These are phyloP conservation scores for Chymomyza caudatula DNA, from an alignment of 2,888 invertebrate species.

Conservation along the genomic window DNA sequence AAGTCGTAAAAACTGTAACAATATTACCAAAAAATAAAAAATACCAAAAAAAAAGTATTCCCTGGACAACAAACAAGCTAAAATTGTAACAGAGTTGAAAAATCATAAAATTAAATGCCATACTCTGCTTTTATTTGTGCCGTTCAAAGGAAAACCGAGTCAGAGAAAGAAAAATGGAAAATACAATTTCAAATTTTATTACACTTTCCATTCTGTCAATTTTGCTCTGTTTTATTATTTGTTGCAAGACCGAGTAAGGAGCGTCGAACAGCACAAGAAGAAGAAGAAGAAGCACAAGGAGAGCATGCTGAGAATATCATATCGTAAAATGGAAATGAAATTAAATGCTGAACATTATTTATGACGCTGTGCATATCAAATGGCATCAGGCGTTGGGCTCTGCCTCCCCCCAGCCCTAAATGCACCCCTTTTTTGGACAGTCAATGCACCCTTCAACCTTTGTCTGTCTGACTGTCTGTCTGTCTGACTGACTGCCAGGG, in stretches of 20 bases:
- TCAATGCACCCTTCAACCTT: conserved; percentile 40
- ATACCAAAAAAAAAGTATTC: not conserved
- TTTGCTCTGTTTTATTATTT: conserved; percentile 10
- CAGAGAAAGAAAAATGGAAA: conserved; percentile 33
- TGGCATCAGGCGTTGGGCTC: conserved; percentile 24
- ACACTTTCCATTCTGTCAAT: conserved; percentile 65
- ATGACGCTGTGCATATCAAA: conserved; percentile 70
- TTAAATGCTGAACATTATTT: conserved; percentile 72
- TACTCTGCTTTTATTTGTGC: conserved; percentile 12
- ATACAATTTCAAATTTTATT: conserved; percentile 68
- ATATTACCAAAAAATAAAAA: conserved; percentile 10
- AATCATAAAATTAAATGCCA: conserved; percentile 62
- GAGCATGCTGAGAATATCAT: conserved; percentile 48
- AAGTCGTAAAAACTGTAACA: conserved; percentile 14
- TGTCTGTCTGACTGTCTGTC: conserved; percentile 25
- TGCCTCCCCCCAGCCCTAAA: not conserved
- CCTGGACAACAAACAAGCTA: conserved; percentile 2
- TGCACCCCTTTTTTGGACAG: conserved; percentile 5
- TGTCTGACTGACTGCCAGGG: conserved; percentile 8
- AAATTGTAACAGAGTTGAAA: conserved; percentile 21
- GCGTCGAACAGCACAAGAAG: not conserved
- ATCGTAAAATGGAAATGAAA: conserved; percentile 73
- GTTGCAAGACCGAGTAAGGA: not conserved
- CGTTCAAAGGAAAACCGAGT: not conserved
- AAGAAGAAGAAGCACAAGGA: not conserved